phyloP scores from a whole-genome alignment of 2,888 invertebrate genomes.

The Epinotia ramella region DNA sequence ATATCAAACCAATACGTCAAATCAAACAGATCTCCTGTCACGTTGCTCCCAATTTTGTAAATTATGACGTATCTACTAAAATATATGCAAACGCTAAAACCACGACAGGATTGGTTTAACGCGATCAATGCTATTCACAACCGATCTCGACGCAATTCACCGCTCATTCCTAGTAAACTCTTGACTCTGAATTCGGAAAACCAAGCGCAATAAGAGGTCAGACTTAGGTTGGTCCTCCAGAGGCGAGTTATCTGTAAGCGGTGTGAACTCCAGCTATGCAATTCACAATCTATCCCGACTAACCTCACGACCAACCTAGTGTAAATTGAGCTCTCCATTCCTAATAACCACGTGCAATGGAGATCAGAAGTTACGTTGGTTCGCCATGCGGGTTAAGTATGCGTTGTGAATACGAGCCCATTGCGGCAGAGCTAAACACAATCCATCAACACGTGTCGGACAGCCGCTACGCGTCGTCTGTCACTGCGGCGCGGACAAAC shows the following conservation, averaged over 20 bases:
- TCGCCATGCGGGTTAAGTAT: no score
- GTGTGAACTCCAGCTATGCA: neutral
- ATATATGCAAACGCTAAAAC: neutral
- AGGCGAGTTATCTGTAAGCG: neutral
- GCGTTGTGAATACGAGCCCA: neutral
- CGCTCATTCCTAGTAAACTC: neutral
- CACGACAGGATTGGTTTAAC: conserved; percentile 3
- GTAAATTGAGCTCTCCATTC: neutral
- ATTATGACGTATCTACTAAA: neutral
- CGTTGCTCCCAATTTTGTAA: conserved; percentile 1
- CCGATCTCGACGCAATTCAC: neutral
- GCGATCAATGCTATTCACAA: neutral
- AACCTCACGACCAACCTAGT: no score
- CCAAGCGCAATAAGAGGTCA: neutral
- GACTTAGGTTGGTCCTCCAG: neutral
- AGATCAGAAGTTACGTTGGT: neutral
- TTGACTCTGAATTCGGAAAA: neutral
- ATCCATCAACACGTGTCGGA: conserved; percentile 21
- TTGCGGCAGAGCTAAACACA: conserved; percentile 16
- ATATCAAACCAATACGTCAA: neutral
- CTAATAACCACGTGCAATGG: neutral
- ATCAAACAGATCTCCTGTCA: neutral
- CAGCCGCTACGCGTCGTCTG: conserved; percentile 7
- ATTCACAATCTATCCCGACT: neutral
- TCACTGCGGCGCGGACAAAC: conserved; percentile 8